Evolutionary conservation across 2,113 vertebrate species (phyloP).

Genomic region (Protobothrops mucrosquamatus): DNA sequence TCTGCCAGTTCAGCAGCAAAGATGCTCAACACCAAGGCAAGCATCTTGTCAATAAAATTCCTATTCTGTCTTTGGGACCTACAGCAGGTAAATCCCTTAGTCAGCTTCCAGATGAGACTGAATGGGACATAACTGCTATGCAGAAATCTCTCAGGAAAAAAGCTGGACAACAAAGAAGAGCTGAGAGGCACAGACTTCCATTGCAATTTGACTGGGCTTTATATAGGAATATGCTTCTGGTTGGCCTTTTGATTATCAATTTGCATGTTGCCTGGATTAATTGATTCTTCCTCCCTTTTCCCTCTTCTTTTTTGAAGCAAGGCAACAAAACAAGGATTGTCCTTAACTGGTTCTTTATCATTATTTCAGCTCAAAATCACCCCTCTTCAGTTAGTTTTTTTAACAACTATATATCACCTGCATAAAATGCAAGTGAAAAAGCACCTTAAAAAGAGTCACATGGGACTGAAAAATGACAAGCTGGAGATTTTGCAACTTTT

Average conservation of each 20-base stretch:
- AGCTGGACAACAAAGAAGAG: background rate
- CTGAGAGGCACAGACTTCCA: background rate
- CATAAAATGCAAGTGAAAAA: background rate
- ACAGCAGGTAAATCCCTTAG: background rate
- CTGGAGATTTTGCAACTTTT: background rate
- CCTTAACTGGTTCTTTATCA: background rate
- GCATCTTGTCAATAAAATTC: background rate
- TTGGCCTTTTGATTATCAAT: background rate
- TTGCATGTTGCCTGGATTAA: background rate
- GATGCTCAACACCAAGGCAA: background rate
- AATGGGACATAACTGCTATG: background rate
- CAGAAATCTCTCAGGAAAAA: background rate
- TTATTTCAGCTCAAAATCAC: background rate
- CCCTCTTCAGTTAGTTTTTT: background rate
- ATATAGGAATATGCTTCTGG: background rate
- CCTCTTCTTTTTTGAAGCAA: background rate
- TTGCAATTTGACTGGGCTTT: background rate
- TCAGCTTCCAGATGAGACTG: background rate
- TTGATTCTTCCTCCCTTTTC: background rate
- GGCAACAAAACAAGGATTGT: background rate
- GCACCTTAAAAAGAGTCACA: background rate
- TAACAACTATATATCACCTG: background rate
- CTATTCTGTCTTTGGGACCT: background rate
- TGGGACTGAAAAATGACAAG: background rate
- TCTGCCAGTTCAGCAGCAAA: background rate